These are phyloP conservation scores for Epinotia nisella DNA, from an alignment of 2,888 invertebrate genomes.

Conservation along the genomic window DNA sequence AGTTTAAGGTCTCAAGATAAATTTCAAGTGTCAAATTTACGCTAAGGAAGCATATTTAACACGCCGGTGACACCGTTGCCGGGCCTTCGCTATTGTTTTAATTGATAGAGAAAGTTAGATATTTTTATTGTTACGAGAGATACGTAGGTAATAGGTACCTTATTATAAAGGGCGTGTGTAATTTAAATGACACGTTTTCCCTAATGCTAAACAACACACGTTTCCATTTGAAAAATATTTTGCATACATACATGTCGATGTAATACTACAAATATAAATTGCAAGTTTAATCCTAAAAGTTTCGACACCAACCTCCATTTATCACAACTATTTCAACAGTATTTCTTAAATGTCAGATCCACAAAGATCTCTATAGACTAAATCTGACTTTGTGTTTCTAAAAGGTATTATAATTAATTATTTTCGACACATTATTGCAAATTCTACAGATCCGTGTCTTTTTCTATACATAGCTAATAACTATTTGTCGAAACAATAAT, in stretches of 20 bases:
- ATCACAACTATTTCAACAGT: slow-evolving; percentile 40
- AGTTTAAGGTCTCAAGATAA: slow-evolving; percentile 55
- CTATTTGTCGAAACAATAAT: slow-evolving; percentile 81
- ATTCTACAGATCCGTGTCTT: slow-evolving; percentile 62
- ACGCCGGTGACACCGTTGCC: slow-evolving; percentile 25
- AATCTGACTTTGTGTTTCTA: slow-evolving; percentile 49
- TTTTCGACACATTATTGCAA: slow-evolving; percentile 69
- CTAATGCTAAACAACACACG: neutral
- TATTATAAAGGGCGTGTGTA: neutral
- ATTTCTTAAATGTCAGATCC: slow-evolving; percentile 26
- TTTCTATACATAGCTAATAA: slow-evolving; percentile 70
- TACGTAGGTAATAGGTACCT: neutral
- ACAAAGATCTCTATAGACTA: slow-evolving; percentile 26
- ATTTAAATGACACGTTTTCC: neutral
- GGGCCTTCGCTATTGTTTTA: slow-evolving; percentile 39
- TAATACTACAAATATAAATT: slow-evolving; percentile 6
- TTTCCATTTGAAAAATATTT: slow-evolving; percentile 3
- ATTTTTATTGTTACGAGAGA: slow-evolving; percentile 8
- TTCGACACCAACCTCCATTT: slow-evolving; percentile 39
- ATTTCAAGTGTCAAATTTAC: slow-evolving; percentile 55
- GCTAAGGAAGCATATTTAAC: slow-evolving; percentile 47
- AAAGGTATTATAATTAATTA: slow-evolving; percentile 66
- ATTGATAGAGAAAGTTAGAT: slow-evolving; percentile 42
- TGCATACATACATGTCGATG: neutral
- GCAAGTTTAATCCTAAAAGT: slow-evolving; percentile 6